Evolutionary conservation across 2,797 vertebrate species (phyloP), one percentile per base, ranked within the genome.

Genomic region (Brachyalestes nurse): DNA sequence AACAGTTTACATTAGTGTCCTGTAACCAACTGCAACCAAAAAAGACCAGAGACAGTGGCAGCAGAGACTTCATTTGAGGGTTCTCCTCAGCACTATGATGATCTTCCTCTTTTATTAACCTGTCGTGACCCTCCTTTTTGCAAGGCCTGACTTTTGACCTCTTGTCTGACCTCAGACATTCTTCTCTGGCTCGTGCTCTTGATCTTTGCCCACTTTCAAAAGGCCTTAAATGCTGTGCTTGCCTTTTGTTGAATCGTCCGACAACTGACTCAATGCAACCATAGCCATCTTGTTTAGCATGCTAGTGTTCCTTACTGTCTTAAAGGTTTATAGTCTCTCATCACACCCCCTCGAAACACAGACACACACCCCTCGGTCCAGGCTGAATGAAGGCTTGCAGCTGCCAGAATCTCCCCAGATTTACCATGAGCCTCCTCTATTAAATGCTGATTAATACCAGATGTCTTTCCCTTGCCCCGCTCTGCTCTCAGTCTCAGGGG

Each of bases 381-480:
- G 40, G 34, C 80, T 42, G 87, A 92, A 87, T 70, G 51, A 75
- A 78, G 61, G 74, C 58, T 53, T 70, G 40, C 82, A 82, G 82
- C 85, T 85, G 87, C 78, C 82, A 75, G 70, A 87, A 84, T 84
- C 42, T 72, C 72, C 4, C 23, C 73, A 86, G 81, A 85, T 87
- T 85, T 88, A 82, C 79, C 80, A 75, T 86, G 75, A 84, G 67
- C 28, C 79, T 79, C 79, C 65, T 49, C 81, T 75, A 82, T 86
- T 83, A 85, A 85, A 83, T 65, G 34, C 51, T 77, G 84, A 87
- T 86, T 83, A 79, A 64, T 81, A 79, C 79, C 86, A 88, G 83
- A 87, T 87, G 84, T 14, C 60, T 81, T 79, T 49, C 34, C 45
- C 57, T 49, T 89, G 91, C 88, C 91, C 86, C 83, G 81, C 90